Evolutionary conservation across 1,140 invertebrate species (phyloP), one percentile per base, ranked within the genome.

Genomic region (Papilio helenus): DNA sequence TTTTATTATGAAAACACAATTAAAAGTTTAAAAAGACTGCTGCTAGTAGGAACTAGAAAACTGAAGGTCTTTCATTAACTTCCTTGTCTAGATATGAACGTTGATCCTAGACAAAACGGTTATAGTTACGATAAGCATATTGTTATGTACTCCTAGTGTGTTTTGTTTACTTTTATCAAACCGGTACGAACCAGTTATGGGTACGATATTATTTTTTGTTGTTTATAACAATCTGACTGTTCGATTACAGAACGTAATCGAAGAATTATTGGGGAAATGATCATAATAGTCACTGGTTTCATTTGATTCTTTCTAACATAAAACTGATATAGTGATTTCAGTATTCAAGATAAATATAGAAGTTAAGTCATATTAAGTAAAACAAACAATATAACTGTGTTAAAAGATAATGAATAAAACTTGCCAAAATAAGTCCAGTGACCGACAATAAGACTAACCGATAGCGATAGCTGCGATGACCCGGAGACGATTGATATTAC

Each of bases 31-130:
- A 65, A 65, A 65, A 34, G n/a, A 61, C 76, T 39, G 23, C 42
- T 12, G 74, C 46, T 51, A 77, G 58, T 58, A 77, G 76, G 76
- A 77, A 77, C 76, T 77, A 61, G 51, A 77, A 20, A 61, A 65
- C n/a, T 77, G 76, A 77, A 77, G 76, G 76, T 65, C 76, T 77
- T 9, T 42, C n/a, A 18, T 34, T 61, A 61, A 65, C 55, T 77
- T 77, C 76, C 76, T 61, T 23, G 76, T 77, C 58, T 65, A 65
- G 76, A 77, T 77, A 77, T 65, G 51, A 18, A 58, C 29, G 29
- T 29, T 76, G 73, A 51, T 77, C 76, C 76, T 77, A 77, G 76
- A 77, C 76, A 77, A 77, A 65, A 65, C 42, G 39, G 58, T 65
- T 65, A 26, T 65, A 76, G 49, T 46, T 73, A 23, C 34, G 73